Evolutionary conservation across 2,797 vertebrate species (phyloP), one percentile per base, ranked within the genome.

Genomic region (Lophius americanus): DNA sequence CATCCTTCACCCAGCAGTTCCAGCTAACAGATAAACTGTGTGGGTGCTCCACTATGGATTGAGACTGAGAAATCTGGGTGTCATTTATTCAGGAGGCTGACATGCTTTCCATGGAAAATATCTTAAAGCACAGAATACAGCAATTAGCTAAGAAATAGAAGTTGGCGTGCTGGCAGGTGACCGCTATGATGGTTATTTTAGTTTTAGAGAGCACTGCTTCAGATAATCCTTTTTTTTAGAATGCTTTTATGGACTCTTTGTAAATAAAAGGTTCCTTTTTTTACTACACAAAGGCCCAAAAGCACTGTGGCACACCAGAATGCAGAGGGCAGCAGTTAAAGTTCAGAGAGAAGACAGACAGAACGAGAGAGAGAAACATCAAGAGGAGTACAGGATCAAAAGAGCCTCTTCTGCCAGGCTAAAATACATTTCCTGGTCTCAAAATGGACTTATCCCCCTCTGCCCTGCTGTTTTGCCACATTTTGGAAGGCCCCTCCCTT

Each of bases 371-470:
- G 70, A 83, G 68, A 87, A 68, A 78, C 60, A 67, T 68, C 60
- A 59, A 84, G 61, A 76, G 56, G 44, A 13, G 63, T 42, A 79
- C 59, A 84, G 54, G 75, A 78, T 81, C 79, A 85, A 79, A 82
- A 74, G 69, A 83, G 85, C 85, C 87, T 89, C 87, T 89, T 87
- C 82, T 76, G 58, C 86, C 83, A 88, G 87, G 87, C 81, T 78
- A 59, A 82, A 87, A 79, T 83, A 84, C 79, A 86, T 83, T 68
- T 87, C 88, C 88, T 88, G 88, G 84, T 85, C 93, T 96, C 94
- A 96, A 97, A 99, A 98, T 97, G 96, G 95, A 99, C 97, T 99
- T 98, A 98, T 99, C 97, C 96, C 96, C 95, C 89, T 82, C 95
- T 97, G 96, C 96, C 95, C 96, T 86, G 92, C 95, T 95, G 96